phyloP scores from a whole-genome alignment of 2,113 vertebrate genomes.

The Engystomops pustulosus region DNA sequence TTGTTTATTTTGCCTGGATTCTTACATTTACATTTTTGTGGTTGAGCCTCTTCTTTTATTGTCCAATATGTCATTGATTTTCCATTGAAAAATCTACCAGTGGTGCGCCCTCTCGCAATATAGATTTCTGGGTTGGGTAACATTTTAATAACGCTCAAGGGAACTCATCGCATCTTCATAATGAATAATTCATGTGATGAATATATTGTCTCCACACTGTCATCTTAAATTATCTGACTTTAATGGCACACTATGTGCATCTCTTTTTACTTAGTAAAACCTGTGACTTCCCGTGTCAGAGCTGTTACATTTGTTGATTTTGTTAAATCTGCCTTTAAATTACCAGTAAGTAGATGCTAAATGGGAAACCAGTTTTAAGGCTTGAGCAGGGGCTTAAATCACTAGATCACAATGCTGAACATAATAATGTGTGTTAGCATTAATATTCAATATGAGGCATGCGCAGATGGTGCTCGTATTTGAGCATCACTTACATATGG shows the following conservation, averaged over 20 bases:
- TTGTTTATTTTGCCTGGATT: conserved; percentile 24
- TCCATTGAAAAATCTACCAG: conserved; percentile 8
- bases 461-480: neutral
- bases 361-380: neutral
- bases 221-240: conserved; percentile 65
- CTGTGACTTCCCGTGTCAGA: conserved; percentile 36
- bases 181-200: conserved; percentile 82
- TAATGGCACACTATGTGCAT: conserved; percentile 56
- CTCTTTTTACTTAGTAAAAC: conserved; percentile 56
- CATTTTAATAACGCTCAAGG: conserved; percentile 73
- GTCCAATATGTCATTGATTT: conserved; percentile 9
- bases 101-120: conserved; percentile 50
- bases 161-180: conserved; percentile 68
- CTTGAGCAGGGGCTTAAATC: neutral
- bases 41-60: neutral
- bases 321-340: conserved; percentile 23
- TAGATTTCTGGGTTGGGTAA: conserved; percentile 67
- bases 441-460: neutral
- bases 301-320: conserved; percentile 46
- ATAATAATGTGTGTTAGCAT: neutral
- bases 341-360: neutral
- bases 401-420: neutral
- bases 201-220: conserved; percentile 69
- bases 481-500: neutral
- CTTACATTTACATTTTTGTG: conserved; percentile 30